Evolutionary conservation across 2,113 vertebrate species (phyloP), one percentile per base, ranked within the genome.

Genomic region (Laterallus jamaicensis): DNA sequence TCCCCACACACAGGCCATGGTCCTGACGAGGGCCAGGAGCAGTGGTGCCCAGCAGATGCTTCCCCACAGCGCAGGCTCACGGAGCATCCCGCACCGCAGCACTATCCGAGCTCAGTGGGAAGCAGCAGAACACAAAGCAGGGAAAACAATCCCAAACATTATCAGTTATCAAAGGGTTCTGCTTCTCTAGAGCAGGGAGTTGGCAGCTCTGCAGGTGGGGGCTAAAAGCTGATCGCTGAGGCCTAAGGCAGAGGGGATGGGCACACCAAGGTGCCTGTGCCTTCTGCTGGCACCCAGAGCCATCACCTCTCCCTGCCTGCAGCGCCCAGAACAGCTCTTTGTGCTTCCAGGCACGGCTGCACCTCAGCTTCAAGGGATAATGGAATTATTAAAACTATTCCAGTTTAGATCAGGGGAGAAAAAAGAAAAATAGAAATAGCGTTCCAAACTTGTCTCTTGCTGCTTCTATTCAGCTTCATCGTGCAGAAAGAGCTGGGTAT

Each of bases 1-100:
- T 47, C 17, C 17, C 16, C 44, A 47, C 44, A 44, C 8, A 47
- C 44, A 19, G 44, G 44, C 44, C 44, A 19, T 47, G 17, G 16
- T 44, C 44, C 44, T 44, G 44, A 18, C 7, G 17, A 11, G 52
- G 32, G 28, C 47, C 15, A 7, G 10, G 62, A 6, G 15, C 26
- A 4, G 31, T 1, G 2, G 9, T 15, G 64, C 37, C 42, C 13
- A 42, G 31, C 37, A n/a, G 42, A 21, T 1, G 3, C 29, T 11
- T 12, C 32, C 13, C 9, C 1, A 17, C 4, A 21, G n/a, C 15
- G 3, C 25, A 25, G 55, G 4, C 63, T 24, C 50, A 1, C 1
- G 0, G 29, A 79, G 40, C 62, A 64, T 8, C 56, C 49, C 3
- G 1, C 39, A 9, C 2, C 12, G 26, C 52, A 15, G 26, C 11